A percentile compares a stretch with the other conserved stretches of the same genome.
phyloP scores from a whole-genome alignment of 2,113 vertebrate species.

The Gracilinanus agilis region DNA sequence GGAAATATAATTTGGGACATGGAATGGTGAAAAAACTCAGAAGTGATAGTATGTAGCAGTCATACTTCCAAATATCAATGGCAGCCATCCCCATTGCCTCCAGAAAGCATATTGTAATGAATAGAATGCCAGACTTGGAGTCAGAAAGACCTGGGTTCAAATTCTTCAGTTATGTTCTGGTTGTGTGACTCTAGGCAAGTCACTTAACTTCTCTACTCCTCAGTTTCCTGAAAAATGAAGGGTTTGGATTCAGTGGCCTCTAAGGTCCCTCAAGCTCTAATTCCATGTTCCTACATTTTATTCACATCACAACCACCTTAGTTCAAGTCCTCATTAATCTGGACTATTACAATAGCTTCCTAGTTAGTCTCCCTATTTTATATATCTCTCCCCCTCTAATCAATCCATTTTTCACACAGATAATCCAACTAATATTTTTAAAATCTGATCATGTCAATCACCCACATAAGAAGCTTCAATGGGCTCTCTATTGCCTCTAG shows the following conservation, averaged over 20 bases:
- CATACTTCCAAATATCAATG: neutral
- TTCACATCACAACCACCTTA: neutral
- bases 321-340: neutral
- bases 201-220: neutral
- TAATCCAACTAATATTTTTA: neutral
- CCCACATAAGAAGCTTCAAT: neutral
- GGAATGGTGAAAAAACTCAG: neutral
- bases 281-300: neutral
- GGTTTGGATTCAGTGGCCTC: neutral
- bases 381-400: neutral
- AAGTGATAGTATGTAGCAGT: neutral
- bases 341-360: neutral
- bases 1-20: neutral
- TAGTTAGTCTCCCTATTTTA: neutral
- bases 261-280: neutral
- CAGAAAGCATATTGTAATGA: neutral
- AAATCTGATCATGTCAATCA: neutral
- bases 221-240: neutral
- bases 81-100: neutral
- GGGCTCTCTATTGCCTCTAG: neutral
- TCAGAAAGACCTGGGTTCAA: neutral
- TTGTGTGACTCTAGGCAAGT: neutral
- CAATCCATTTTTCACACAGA: neutral
- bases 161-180: neutral
- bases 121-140: neutral